Base-by-base conservation (phyloP, 2,888 invertebrate genomes). In the Phaonia tiefii region DNA sequence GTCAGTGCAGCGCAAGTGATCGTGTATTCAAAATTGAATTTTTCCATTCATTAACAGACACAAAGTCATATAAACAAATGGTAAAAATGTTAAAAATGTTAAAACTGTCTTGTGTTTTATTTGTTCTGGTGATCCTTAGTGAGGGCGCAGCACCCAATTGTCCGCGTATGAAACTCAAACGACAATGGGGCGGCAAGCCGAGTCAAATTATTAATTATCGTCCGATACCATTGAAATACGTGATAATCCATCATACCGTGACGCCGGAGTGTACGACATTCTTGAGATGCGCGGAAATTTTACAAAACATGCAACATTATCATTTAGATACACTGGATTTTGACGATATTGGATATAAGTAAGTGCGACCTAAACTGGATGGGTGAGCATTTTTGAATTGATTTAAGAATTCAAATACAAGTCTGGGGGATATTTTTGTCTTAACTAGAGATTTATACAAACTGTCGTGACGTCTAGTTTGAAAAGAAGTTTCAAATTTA, bases 341-440 rank as follows among this genome's bases (percentile, higher is more conserved):
- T 86, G 85, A 89, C 84, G 94, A 94, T 83, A 92, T 94, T 77
- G 93, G 92, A 49, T 92, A 92, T 83, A 92, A 92, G 93, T 93
- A 44, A 83, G 84, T 83, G 39, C 44, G 17, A 7, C n/a, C n/a
- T n/a, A n/a, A n/a, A n/a, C n/a, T 31, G 37, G 3, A n/a, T 7
- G 20, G 20, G 7, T 7, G 20, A 49, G 17, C 7, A 31, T 31
- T 31, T n/a, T n/a, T n/a, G n/a, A n/a, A n/a, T n/a, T n/a, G n/a
- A n/a, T n/a, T n/a, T n/a, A n/a, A n/a, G n/a, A n/a, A n/a, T n/a
- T n/a, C n/a, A n/a, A n/a, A n/a, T n/a, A n/a, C n/a, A n/a, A n/a
- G n/a, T n/a, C n/a, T n/a, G n/a, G n/a, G n/a, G n/a, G n/a, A n/a
- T n/a, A n/a, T n/a, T n/a, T n/a, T n/a, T n/a, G n/a, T n/a, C n/a